Base-by-base conservation (phyloP, 2,888 invertebrate species). In the Dusona sp. region DNA sequence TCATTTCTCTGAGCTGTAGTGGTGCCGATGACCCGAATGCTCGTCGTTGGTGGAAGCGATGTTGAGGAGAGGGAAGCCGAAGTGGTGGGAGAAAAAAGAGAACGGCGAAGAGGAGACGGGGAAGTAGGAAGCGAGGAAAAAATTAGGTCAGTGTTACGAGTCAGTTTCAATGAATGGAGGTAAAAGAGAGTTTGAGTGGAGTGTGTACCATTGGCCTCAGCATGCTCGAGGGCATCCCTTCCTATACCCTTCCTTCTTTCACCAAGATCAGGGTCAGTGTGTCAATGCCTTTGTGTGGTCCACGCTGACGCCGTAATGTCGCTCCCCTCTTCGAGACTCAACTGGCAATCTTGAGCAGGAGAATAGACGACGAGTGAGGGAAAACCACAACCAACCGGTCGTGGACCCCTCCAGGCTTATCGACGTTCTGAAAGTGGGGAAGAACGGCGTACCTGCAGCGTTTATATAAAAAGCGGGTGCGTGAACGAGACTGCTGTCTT, bases 231-330 rank as follows among this genome's bases (percentile, higher is more conserved):
- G 68, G 85, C 73, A 61, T 61, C 79, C 84, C 83, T 67, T 67
- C 77, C 22, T 19, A 45, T 45, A 45, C 81, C 51, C 79, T 83
- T 79, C 65, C 61, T 64, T 80, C 80, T 45, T 72, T 67, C 73
- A 42, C 85, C 42, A 36, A 70, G 86, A 93, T 93, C 90, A 92
- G 91, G 93, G 93, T 92, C 89, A 94, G 91, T 94, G 90, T 91
- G 94, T 92, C 93, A 90, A 89, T 92, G 89, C 90, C 92, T 92
- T 88, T 89, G 88, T 90, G 85, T 88, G 88, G 87, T 85, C 82
- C 85, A 82, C 85, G 67, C 33, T 38, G 25, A 81, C 65, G 73
- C 61, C 70, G 75, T 61, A 38, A 83, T 48, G 79, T 61, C 79
- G 73, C 54, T 61, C 73, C 82, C 86, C 81, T 81, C 74, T 82